Evolutionary conservation across 1,140 invertebrate species (phyloP).

Genomic region (Olivierus martensii): DNA sequence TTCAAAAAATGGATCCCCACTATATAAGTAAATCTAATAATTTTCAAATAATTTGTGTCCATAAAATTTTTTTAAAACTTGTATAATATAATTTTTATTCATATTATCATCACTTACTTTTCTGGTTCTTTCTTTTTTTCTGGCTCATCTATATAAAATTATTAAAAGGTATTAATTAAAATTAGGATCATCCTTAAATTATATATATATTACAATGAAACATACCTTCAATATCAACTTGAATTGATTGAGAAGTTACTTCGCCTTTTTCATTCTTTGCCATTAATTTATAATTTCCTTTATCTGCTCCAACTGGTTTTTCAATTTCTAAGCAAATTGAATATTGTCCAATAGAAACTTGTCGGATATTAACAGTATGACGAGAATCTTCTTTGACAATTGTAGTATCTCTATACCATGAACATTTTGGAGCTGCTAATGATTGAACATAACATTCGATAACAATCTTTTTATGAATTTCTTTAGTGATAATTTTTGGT

Average conservation of each 20-base stretch:
- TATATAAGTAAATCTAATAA: no score
- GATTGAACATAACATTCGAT: conserved; percentile 80
- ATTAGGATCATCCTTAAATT: no score
- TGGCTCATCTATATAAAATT: neutral
- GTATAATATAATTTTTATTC: no score
- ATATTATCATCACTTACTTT: neutral
- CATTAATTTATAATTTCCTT: conserved; percentile 76
- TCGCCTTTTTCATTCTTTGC: conserved; percentile 89
- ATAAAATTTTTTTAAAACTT: no score
- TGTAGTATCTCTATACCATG: conserved; percentile 72
- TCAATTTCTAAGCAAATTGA: conserved; percentile 33
- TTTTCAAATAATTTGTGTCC: no score
- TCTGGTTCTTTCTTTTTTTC: conserved; percentile 8
- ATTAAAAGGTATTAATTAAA: no score
- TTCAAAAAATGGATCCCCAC: no score
- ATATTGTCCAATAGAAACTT: conserved; percentile 24
- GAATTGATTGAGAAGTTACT: conserved; percentile 73
- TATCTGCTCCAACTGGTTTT: conserved; percentile 56
- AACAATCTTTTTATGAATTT: conserved; percentile 76
- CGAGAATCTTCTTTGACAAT: conserved; percentile 59
- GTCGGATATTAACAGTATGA: conserved; percentile 55
- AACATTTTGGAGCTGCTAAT: conserved; percentile 71
- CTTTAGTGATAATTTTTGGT: conserved; percentile 73
- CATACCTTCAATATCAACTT: conserved; percentile 37
- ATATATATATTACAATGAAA: no score